Evolutionary conservation across 1,140 invertebrate genomes (phyloP).

Genomic region (Dreissena polymorpha): DNA sequence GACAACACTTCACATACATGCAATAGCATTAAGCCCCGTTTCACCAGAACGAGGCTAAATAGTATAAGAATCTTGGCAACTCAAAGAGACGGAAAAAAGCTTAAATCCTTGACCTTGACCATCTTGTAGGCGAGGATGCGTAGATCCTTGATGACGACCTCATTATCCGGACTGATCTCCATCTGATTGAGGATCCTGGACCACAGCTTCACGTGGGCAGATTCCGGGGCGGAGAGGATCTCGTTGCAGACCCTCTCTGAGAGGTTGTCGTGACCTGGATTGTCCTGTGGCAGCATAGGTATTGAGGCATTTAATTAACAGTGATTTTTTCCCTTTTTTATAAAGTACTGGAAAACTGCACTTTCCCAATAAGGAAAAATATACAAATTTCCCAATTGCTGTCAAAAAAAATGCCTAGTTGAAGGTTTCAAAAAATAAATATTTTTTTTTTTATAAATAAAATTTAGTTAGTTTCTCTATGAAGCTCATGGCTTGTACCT

Average conservation of each 20-base stretch:
- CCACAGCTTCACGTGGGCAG: slow-evolving; percentile 69
- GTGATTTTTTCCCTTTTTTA: too few relatives aligned
- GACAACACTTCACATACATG: too few relatives aligned
- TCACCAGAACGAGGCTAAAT: too few relatives aligned
- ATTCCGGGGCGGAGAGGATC: slow-evolving; percentile 74
- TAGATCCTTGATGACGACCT: slow-evolving; percentile 67
- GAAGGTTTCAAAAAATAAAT: too few relatives aligned
- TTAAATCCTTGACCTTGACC: slow-evolving; percentile 62
- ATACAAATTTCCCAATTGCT: too few relatives aligned
- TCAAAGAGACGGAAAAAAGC: too few relatives aligned
- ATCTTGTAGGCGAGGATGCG: slow-evolving; percentile 69
- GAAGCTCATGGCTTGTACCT: too few relatives aligned
- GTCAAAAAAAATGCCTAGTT: too few relatives aligned
- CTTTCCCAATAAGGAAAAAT: background rate
- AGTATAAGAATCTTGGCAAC: too few relatives aligned
- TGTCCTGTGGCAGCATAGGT: slow-evolving; percentile 66
- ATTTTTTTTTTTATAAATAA: too few relatives aligned
- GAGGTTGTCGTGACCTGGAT: slow-evolving; percentile 75
- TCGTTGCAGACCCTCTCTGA: slow-evolving; percentile 76
- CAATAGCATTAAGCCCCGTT: too few relatives aligned
- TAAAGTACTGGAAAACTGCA: background rate
- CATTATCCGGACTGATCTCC: slow-evolving; percentile 68
- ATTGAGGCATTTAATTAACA: background rate
- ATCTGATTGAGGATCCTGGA: slow-evolving; percentile 71
- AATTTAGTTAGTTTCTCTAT: too few relatives aligned